Base-by-base conservation (phyloP, 2,797 vertebrate genomes). In the Propithecus perrieri region DNA sequence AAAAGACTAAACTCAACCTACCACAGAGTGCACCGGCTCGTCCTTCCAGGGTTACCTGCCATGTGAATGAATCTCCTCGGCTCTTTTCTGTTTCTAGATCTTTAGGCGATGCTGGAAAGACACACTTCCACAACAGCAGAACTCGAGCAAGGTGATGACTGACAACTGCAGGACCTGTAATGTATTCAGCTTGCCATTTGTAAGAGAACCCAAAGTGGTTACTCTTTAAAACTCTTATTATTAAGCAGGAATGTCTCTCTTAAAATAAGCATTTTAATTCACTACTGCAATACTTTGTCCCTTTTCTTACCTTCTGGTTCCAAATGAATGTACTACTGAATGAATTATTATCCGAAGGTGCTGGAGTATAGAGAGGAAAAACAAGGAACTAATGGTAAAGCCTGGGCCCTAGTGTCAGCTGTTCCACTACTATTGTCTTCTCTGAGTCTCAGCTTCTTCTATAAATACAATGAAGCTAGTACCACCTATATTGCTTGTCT, bases 11-110 rank as follows among this genome's bases (percentile, higher is more conserved):
- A 97, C 55, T 57, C 38, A 35, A 43, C 98, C 96, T 97, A 99
- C 99, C 99, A 96, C 98, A 98, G 72, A 99, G 99, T 7, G 99
- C 99, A 96, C 99, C 99, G 17, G 99, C 98, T 41, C 99, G 99
- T 69, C 99, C 99, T 98, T 99, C 99, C 94, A 99, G 98, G 0
- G 99, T 99, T 65, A 99, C 99, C 96, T 99, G 99, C 99, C 99
- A 99, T 0, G 99, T 99, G 93, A 99, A 99, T 2, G 98, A 99
- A 98, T 99, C 99, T 96, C 99, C 99, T 71, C 99, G 98, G 6
- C 98, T 99, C 93, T 99, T 99, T 98, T 99, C 99, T 89, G 98
- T 99, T 97, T 99, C 99, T 96, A 99, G 97, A 94, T 99, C 99
- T 95, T 99, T 99, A 71, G 99, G 97, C 10, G 99, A 99, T 22